Base-by-base conservation (phyloP, 2,113 vertebrate species). In the Daboia siamensis region DNA sequence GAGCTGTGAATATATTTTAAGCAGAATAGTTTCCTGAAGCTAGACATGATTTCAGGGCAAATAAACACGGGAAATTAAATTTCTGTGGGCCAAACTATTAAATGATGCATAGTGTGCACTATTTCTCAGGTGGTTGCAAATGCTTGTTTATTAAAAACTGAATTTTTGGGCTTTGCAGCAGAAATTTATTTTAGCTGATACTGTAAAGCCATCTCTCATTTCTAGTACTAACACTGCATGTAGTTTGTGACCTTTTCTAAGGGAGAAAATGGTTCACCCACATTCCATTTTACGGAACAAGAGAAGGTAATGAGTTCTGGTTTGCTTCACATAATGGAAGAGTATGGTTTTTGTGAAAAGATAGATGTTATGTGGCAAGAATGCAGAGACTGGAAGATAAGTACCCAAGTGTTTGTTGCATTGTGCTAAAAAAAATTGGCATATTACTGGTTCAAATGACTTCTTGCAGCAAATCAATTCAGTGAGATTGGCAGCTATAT, bases 151-250 rank as follows among this genome's bases (percentile, higher is more conserved):
- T 56, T 44, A 1, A 91, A 91, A 64, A 69, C 93, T 39, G 88
- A 88, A 94, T 21, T 57, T n/a, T 88, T 87, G 51, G 0, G 44
- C 55, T 64, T 85, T 20, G 0, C 86, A 46, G n/a, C 3, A 90
- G 86, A 92, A 95, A 95, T 95, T 95, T 90, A 91, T 91, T 56
- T 95, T 52, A 80, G 88, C 89, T 96, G 95, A 91, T 94, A 94
- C 92, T 91, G 86, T 85, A 26, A 90, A 94, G 46, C 93, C 8
- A 61, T 85, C 24, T 87, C 90, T 96, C 86, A 5, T 90, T 61
- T 92, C 84, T 90, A 90, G 48, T 94, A 95, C 46, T 92, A 90
- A 89, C 20, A 0, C 84, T 86, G 54, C 69, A 84, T 69, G 1
- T 0, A 94, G 92, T 89, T 93, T 69, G 86, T 86, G 92, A 93